phyloP scores from a whole-genome alignment of 1,140 invertebrate genomes.

The Brachionus asplanchnoidis region DNA sequence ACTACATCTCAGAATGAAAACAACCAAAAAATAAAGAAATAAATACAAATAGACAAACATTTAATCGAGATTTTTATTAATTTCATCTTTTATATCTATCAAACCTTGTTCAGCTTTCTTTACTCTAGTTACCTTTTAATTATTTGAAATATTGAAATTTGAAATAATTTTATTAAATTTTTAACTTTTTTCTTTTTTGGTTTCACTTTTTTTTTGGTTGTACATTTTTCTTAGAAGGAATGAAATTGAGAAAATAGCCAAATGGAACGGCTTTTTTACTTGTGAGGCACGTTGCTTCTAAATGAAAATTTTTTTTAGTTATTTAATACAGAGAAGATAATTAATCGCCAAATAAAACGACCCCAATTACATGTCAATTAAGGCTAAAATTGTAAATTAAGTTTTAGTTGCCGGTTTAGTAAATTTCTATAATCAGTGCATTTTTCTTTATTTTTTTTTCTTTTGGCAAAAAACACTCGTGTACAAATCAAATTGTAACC shows the following conservation, averaged over 20 bases:
- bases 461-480: not conserved
- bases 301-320: conserved; percentile 3
- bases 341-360: not conserved
- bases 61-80: not conserved
- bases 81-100: not conserved
- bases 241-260: conserved; percentile 15
- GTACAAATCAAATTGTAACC: conserved; percentile 15
- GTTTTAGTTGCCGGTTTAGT: conserved; percentile 40
- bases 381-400: conserved; percentile 31
- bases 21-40: not conserved
- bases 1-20: not conserved
- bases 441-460: conserved; percentile 11
- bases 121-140: not conserved
- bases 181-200: conserved; percentile 3
- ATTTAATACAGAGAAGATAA: not conserved
- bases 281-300: not conserved
- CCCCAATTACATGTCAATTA: not conserved
- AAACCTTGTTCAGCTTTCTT: not conserved
- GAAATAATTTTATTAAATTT: conserved; percentile 10
- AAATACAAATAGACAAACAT: not conserved
- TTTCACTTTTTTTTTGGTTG: not conserved
- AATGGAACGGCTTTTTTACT: not conserved
- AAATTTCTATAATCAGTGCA: conserved; percentile 27
- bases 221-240: not conserved
- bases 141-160: conserved; percentile 28